Evolutionary conservation across 1,140 invertebrate genomes (phyloP).

Genomic region (Elymnias hypermnestra): DNA sequence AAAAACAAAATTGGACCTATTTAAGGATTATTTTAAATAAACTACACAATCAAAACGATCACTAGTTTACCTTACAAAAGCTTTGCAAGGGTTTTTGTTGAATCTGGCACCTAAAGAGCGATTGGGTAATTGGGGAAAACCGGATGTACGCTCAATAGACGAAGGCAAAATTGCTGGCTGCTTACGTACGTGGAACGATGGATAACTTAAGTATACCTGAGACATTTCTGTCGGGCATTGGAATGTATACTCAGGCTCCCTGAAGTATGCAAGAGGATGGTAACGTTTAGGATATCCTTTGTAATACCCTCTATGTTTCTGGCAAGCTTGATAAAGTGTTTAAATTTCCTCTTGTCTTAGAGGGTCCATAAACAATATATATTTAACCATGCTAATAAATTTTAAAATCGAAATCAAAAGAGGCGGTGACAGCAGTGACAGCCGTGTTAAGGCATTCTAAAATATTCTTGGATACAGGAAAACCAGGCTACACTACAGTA

Average conservation of each 20-base stretch:
- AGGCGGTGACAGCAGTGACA: no score
- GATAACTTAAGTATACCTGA: slow-evolving; percentile 66
- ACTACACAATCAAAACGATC: no score
- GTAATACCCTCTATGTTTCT: slow-evolving; percentile 45
- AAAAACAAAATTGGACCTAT: no score
- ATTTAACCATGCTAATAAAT: no score
- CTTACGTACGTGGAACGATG: slow-evolving; percentile 73
- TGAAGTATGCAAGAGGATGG: slow-evolving; percentile 42
- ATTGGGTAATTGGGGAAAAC: slow-evolving; percentile 59
- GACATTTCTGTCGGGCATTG: slow-evolving; percentile 48
- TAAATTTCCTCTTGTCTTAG: slow-evolving; percentile 64
- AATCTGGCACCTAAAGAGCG: slow-evolving; percentile 57
- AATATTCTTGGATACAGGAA: no score
- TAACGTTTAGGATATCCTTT: slow-evolving; percentile 40
- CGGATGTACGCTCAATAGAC: slow-evolving; percentile 51
- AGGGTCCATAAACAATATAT: slow-evolving; percentile 53
- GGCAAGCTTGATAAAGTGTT: slow-evolving; percentile 47
- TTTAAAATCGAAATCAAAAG: no score
- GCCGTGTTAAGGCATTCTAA: no score
- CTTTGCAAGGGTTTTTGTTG: slow-evolving; percentile 41
- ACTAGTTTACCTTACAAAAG: slow-evolving; percentile 27
- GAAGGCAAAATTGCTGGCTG: slow-evolving; percentile 66
- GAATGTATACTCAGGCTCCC: slow-evolving; percentile 31
- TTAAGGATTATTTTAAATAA: no score
- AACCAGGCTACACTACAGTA: no score